Percentiles rank a stretch among this genome's conserved stretches.
phyloP scores from a whole-genome alignment of 2,113 vertebrate genomes.

The Lampris megalopsis region DNA sequence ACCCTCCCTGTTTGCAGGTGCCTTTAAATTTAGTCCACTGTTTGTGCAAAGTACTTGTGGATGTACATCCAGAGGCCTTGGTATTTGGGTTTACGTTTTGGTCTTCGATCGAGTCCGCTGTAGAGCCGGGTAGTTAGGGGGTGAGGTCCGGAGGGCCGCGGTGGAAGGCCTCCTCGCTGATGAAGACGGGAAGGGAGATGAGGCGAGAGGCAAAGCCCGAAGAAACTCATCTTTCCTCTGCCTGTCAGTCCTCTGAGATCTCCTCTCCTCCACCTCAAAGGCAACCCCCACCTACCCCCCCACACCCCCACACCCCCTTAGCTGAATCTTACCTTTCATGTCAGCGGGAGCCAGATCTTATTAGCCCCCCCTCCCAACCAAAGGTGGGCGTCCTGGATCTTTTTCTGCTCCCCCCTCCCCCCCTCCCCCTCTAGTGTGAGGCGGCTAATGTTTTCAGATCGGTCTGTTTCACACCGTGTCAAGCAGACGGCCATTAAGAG shows the following conservation, averaged over 20 bases:
- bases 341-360: slow-evolving; percentile 61
- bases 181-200: not conserved
- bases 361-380: slow-evolving; percentile 49
- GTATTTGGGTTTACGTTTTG: not conserved
- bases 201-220: not conserved
- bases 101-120: not conserved
- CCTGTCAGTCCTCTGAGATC: slow-evolving; percentile 18
- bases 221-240: slow-evolving; percentile 2
- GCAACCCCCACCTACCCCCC: slow-evolving; percentile 4
- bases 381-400: slow-evolving; percentile 22
- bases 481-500: slow-evolving; percentile 70
- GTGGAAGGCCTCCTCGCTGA: not conserved
- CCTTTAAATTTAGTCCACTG: slow-evolving; percentile 18
- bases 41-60: not conserved
- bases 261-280: slow-evolving; percentile 42
- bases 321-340: slow-evolving; percentile 58
- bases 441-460: slow-evolving; percentile 55
- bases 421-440: not conserved
- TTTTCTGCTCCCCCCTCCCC: not conserved
- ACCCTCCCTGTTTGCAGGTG: slow-evolving; percentile 3
- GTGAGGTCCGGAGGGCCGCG: not conserved
- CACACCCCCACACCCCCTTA: slow-evolving; percentile 3
- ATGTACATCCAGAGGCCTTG: slow-evolving; percentile 4
- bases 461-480: slow-evolving; percentile 49
- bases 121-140: not conserved